These are phyloP conservation scores for Dolomedes plantarius DNA, from an alignment of 2,888 invertebrate genomes.

Conservation along the genomic window DNA sequence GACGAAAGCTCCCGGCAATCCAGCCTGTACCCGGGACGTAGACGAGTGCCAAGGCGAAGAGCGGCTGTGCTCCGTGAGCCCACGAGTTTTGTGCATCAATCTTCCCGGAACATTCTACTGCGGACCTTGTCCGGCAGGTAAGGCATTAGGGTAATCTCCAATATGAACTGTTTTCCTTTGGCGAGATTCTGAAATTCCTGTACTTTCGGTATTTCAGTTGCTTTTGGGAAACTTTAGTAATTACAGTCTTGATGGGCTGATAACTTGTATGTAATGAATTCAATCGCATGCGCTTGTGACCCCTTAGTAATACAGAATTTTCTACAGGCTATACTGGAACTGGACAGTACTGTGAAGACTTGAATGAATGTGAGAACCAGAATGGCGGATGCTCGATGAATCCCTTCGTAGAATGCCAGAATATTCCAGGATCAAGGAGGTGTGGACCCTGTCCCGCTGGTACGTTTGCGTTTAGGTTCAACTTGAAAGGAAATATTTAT, in stretches of 20 bases:
- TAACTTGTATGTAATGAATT: too few relatives aligned
- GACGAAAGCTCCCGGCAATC: conserved; percentile 83
- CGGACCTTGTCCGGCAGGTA: conserved; percentile 88
- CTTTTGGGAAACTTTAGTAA: too few relatives aligned
- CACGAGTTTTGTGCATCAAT: conserved; percentile 90
- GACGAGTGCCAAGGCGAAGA: conserved; percentile 87
- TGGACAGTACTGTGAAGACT: conserved; percentile 89
- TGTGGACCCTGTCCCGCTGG: conserved; percentile 91
- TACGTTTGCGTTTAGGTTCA: conserved; percentile 73
- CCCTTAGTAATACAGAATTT: not conserved
- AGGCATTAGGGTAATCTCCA: too few relatives aligned
- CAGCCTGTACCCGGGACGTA: conserved; percentile 88
- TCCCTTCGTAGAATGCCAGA: conserved; percentile 90
- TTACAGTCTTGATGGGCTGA: too few relatives aligned
- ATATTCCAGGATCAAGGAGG: conserved; percentile 88
- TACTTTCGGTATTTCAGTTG: too few relatives aligned
- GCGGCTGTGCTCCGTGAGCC: conserved; percentile 87
- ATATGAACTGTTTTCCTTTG: too few relatives aligned
- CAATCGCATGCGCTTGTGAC: too few relatives aligned
- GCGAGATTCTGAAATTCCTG: too few relatives aligned
- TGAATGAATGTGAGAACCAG: conserved; percentile 89
- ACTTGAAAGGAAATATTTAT: too few relatives aligned
- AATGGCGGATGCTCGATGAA: conserved; percentile 92
- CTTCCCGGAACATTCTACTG: conserved; percentile 92
- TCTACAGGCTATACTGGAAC: conserved; percentile 90